Percentiles rank a stretch among this genome's conserved stretches.
Conservation (phyloP, 2,888 invertebrate species). For the Bellardia pandia region DNA sequence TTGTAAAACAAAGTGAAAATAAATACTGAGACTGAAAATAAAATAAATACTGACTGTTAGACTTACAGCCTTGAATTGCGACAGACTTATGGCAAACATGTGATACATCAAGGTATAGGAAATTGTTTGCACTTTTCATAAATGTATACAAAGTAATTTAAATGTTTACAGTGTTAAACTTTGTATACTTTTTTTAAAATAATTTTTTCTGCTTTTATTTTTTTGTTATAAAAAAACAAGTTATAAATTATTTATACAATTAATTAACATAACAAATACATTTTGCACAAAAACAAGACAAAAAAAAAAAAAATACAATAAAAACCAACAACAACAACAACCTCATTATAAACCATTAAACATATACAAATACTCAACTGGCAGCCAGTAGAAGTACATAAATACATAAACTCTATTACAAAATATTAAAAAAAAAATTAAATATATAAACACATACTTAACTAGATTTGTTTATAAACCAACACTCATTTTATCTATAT, state of each 20-base stretch:
- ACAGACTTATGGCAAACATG: too few relatives aligned
- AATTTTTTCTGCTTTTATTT: not conserved
- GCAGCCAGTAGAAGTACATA: slow-evolving; percentile 40
- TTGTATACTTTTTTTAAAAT: too few relatives aligned
- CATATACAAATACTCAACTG: slow-evolving; percentile 56
- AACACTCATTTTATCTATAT: not conserved
- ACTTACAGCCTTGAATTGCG: too few relatives aligned
- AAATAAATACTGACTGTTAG: too few relatives aligned
- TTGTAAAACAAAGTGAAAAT: too few relatives aligned
- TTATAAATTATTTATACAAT: slow-evolving; percentile 72
- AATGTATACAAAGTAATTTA: too few relatives aligned
- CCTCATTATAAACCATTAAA: slow-evolving; percentile 68
- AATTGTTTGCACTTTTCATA: too few relatives aligned
- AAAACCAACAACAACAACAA: slow-evolving; percentile 47
- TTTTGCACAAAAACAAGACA: slow-evolving; percentile 47
- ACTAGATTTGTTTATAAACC: slow-evolving; percentile 58
- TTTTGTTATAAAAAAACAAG: slow-evolving; percentile 36
- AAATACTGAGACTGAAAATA: too few relatives aligned
- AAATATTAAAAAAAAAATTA: not conserved
- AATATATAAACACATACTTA: slow-evolving; percentile 46
- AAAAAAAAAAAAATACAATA: slow-evolving; percentile 12
- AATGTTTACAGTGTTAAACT: slow-evolving; percentile 32
- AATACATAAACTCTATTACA: slow-evolving; percentile 13
- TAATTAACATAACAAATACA: slow-evolving; percentile 72
- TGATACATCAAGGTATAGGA: too few relatives aligned